Conservation (phyloP, 1,140 invertebrate species). For the Brachystomella parvula region DNA sequence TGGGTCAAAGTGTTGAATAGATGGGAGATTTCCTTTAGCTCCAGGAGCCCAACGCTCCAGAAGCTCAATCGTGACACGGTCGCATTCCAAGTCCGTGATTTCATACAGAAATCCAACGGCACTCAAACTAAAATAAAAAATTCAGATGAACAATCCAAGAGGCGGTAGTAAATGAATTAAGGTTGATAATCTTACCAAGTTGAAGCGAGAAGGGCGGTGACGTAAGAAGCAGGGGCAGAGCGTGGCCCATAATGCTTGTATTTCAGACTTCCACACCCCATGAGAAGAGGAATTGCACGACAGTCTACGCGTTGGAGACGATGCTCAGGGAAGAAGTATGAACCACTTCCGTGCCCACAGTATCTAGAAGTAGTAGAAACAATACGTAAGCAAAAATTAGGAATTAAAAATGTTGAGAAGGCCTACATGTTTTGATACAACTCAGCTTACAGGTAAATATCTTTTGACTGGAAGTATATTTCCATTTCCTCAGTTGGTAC, state of each 20-base stretch:
- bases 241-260: constrained; percentile 20
- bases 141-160: neutral
- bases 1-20: constrained; percentile 21
- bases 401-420: neutral
- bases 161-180: neutral
- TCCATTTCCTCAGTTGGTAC: constrained; percentile 20
- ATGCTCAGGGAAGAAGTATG: constrained; percentile 27
- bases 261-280: constrained; percentile 37
- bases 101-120: constrained; percentile 36
- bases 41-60: constrained; percentile 26
- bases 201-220: constrained; percentile 23
- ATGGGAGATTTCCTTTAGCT: constrained; percentile 10
- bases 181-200: constrained; percentile 21
- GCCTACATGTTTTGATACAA: neutral
- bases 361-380: constrained; percentile 23
- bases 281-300: constrained; percentile 27
- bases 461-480: constrained; percentile 24
- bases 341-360: constrained; percentile 35
- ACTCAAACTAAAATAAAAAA: constrained; percentile 25
- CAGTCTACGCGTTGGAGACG: constrained; percentile 28
- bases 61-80: constrained; percentile 35
- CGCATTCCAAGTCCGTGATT: constrained; percentile 36
- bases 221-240: constrained; percentile 17
- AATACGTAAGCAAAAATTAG: constrained; percentile 11
- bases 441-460: constrained; percentile 28